Conservation (phyloP, 2,113 vertebrate species). For the mouse (Mus musculus) region GRCm39 chr4:135550501-135551000, state of each 20-base stretch:
- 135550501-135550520: too few relatives aligned
- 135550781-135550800: not conserved
- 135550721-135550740: not conserved
- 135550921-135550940: not conserved
- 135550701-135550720: too few relatives aligned
- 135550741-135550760: not conserved
- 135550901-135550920: not conserved
- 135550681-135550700: too few relatives aligned
- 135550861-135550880: not conserved
- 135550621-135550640: too few relatives aligned
- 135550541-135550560: too few relatives aligned
- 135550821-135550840: not conserved
- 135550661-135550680: too few relatives aligned
- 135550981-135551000: not conserved
- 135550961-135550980: not conserved
- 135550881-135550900: not conserved
- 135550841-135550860: not conserved
- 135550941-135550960: constrained; percentile 17
- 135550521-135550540: too few relatives aligned
- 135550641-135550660: too few relatives aligned
- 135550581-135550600: not conserved
- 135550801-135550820: not conserved
- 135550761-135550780: too few relatives aligned
- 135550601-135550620: too few relatives aligned
- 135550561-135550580: too few relatives aligned